Conservation (phyloP, 2,888 invertebrate species). For the Tetheella fluctuosa region DNA sequence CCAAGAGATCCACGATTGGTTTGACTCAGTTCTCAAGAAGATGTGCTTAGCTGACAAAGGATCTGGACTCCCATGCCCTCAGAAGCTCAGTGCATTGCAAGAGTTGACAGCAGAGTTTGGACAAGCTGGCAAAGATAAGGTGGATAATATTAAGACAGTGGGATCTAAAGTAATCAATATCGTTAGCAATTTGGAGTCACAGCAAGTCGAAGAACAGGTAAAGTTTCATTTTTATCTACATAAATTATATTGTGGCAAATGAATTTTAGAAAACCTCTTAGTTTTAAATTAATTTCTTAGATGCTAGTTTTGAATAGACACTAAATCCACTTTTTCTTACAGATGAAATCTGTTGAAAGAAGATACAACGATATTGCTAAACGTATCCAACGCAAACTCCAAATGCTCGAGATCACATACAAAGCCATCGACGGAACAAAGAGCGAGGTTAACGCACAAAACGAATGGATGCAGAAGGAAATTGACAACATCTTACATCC, state of each 20-base stretch:
- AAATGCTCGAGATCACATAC: constrained; percentile 92
- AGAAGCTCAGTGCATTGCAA: constrained; percentile 90
- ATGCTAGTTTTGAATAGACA: background rate
- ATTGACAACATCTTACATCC: constrained; percentile 87
- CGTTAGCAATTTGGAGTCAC: constrained; percentile 94
- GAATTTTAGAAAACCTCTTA: no score
- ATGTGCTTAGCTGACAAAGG: constrained; percentile 94
- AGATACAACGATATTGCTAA: constrained; percentile 93
- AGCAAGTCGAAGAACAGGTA: constrained; percentile 94
- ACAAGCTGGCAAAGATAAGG: constrained; percentile 87
- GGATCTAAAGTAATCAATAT: constrained; percentile 90
- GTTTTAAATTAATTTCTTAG: no score
- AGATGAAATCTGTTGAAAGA: constrained; percentile 92
- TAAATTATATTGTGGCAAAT: background rate
- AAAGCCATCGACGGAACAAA: constrained; percentile 92
- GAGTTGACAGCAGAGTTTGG: constrained; percentile 90
- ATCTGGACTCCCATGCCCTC: constrained; percentile 91
- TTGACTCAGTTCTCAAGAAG: constrained; percentile 91
- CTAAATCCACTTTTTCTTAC: constrained; percentile 37
- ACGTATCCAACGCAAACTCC: constrained; percentile 92
- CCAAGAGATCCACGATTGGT: constrained; percentile 91
- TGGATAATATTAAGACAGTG: constrained; percentile 88
- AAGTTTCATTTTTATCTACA: constrained; percentile 30
- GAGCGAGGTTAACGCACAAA: constrained; percentile 90
- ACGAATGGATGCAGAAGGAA: constrained; percentile 91